Evolutionary conservation across 2,888 invertebrate species (phyloP).

Genomic region (Bombylius major): DNA sequence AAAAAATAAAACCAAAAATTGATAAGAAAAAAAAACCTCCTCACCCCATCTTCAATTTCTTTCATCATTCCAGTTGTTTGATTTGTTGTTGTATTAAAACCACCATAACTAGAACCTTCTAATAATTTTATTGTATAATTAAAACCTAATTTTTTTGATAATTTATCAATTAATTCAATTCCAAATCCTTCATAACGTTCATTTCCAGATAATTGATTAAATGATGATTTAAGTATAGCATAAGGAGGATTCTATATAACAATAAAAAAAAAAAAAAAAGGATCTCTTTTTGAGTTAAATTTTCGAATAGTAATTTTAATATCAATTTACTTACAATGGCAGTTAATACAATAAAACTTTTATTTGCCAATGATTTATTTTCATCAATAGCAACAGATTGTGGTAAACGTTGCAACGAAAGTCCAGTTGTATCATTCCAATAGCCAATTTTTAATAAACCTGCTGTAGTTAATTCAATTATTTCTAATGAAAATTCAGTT

Average conservation of each 20-base stretch:
- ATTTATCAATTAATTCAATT: slow-evolving; percentile 70
- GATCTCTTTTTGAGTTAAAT: neutral
- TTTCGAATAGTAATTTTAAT: no score
- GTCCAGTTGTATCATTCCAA: slow-evolving; percentile 53
- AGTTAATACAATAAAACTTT: slow-evolving; percentile 56
- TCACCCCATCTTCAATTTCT: slow-evolving; percentile 56
- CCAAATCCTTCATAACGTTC: slow-evolving; percentile 77
- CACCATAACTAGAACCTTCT: slow-evolving; percentile 61
- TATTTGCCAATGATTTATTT: slow-evolving; percentile 53
- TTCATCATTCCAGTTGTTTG: slow-evolving; percentile 81
- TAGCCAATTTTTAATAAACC: slow-evolving; percentile 54
- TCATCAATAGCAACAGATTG: slow-evolving; percentile 36
- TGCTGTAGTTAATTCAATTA: slow-evolving; percentile 48
- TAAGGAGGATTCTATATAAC: slow-evolving; percentile 65
- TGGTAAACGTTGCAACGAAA: slow-evolving; percentile 41
- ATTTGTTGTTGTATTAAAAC: slow-evolving; percentile 44
- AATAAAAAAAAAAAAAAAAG: neutral
- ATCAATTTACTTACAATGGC: slow-evolving; percentile 44
- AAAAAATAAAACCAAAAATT: neutral
- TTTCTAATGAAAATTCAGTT: slow-evolving; percentile 52
- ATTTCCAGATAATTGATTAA: slow-evolving; percentile 55
- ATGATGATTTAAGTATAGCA: slow-evolving; percentile 65
- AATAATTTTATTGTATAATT: slow-evolving; percentile 71
- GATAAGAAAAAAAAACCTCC: slow-evolving; percentile 4
- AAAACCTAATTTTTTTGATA: slow-evolving; percentile 65